Conservation (phyloP, 2,888 invertebrate species). For the Lordiphosa andalusiaca region DNA sequence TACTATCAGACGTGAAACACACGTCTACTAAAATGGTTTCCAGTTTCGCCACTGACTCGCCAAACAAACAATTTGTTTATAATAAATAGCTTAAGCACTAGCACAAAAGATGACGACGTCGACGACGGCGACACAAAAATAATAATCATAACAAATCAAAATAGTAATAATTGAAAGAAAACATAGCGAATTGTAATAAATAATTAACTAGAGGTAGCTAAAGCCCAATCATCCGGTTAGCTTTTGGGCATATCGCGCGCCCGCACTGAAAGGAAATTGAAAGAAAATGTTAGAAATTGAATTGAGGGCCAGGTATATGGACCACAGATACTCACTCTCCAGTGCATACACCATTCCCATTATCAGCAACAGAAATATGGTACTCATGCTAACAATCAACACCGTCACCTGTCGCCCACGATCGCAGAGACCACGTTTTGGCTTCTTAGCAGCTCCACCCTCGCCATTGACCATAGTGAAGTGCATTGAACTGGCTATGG, state of each 20-base stretch:
- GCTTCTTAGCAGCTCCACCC: slow-evolving; percentile 83
- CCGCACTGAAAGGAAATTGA: slow-evolving; percentile 81
- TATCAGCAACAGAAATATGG: slow-evolving; percentile 89
- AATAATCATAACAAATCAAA: slow-evolving; percentile 51
- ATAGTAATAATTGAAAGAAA: slow-evolving; percentile 32
- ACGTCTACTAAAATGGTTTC: slow-evolving; percentile 36
- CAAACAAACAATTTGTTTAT: slow-evolving; percentile 37
- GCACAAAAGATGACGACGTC: slow-evolving; percentile 37
- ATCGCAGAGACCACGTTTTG: slow-evolving; percentile 87
- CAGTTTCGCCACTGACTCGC: slow-evolving; percentile 34
- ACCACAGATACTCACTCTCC: slow-evolving; percentile 86
- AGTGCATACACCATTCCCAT: slow-evolving; percentile 90
- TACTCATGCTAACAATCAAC: slow-evolving; percentile 90
- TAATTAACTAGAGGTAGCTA: slow-evolving; percentile 59
- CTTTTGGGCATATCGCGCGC: slow-evolving; percentile 80
- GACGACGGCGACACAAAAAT: slow-evolving; percentile 14
- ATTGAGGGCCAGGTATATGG: too few relatives aligned
- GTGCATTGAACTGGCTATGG: slow-evolving; percentile 92
- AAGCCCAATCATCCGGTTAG: slow-evolving; percentile 51
- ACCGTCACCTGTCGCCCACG: slow-evolving; percentile 90
- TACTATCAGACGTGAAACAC: slow-evolving; percentile 35
- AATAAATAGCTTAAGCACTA: slow-evolving; percentile 69
- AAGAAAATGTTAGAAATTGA: neutral
- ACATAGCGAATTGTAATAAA: slow-evolving; percentile 54
- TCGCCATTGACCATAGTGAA: slow-evolving; percentile 92